Evolutionary conservation across 2,888 invertebrate species (phyloP).

Genomic region (Drosophila phalerata): DNA sequence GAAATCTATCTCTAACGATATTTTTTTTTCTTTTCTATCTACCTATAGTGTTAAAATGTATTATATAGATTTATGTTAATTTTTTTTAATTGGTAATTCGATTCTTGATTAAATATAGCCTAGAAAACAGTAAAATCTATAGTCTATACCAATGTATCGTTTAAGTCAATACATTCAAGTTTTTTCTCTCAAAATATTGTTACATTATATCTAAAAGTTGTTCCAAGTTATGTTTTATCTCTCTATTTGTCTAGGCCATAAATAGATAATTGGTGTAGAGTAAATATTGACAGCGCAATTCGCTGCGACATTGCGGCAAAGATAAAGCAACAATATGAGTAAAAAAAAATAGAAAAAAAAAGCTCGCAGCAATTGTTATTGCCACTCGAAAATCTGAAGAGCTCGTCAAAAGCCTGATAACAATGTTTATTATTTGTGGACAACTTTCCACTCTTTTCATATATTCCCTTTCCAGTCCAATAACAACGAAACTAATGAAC

Average conservation of each 20-base stretch:
- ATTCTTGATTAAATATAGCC: too few species aligned
- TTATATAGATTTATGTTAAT: too few species aligned
- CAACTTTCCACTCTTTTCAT: conserved; percentile 21
- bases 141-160: not conserved
- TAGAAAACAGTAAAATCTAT: too few species aligned
- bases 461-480: not conserved
- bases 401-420: conserved; percentile 55
- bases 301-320: conserved; percentile 66
- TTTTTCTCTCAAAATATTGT: not conserved
- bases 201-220: not conserved
- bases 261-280: conserved; percentile 56
- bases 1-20: too few species aligned
- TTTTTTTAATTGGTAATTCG: too few species aligned
- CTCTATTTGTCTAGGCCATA: conserved; percentile 21
- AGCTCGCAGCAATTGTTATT: conserved; percentile 10
- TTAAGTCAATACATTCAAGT: not conserved
- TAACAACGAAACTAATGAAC: conserved; percentile 16
- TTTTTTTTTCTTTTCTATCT: too few species aligned
- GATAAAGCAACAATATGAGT: conserved; percentile 42
- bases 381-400: conserved; percentile 14
- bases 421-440: conserved; percentile 62
- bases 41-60: too few species aligned
- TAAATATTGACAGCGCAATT: conserved; percentile 67
- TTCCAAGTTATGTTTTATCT: not conserved
- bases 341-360: conserved; percentile 11